Base-by-base conservation (phyloP, 1,140 invertebrate genomes). In the Dysdera silvatica region DNA sequence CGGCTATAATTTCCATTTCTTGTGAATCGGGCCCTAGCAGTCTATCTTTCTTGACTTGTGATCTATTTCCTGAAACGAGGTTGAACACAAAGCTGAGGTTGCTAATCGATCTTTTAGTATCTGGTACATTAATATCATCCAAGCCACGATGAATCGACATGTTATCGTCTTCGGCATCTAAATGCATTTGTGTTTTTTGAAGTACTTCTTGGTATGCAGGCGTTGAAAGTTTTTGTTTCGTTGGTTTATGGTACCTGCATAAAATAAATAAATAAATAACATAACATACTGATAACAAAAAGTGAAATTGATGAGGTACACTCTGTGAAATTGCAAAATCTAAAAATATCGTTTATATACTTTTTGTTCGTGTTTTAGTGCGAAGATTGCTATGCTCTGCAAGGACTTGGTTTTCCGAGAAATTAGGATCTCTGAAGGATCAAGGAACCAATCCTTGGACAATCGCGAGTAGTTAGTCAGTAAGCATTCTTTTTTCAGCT, bases 101-200 rank as follows among this genome's bases (percentile, higher is more conserved):
- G 35, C 35, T 58, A 16, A 68, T 41, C 6, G 69, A 70, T 10
- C 67, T 65, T 59, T 67, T 70, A 1, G 56, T 55, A 45, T 67
- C 70, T 2, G 67, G 69, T 5, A 68, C 28, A 51, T 47, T 29
- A 26, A 81, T 79, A 70, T 86, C 85, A 66, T 87, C 86, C 1
- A 87, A 69, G 2, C 86, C 86, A 12, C 85, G 77, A 72, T 87
- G 85, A 24, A 88, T 80, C 0, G 84, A 83, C 18, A 88, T 81
- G 0, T 81, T 75, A 67, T 87, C 84, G 10, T 80, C 67, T 23
- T 81, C 78, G 26, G 37, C 47, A 10, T 31, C 20, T 4, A 14
- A 23, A 41, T 65, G 57, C 12, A 65, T n/a, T 14, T 32, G 12
- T 2, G 65, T 61, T 51, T 61, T 61, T 20, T 52, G 49, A 4